A percentile compares a stretch with the other conserved stretches of the same genome.
phyloP scores from a whole-genome alignment of 1,140 invertebrate species.

The Patella vulgata region DNA sequence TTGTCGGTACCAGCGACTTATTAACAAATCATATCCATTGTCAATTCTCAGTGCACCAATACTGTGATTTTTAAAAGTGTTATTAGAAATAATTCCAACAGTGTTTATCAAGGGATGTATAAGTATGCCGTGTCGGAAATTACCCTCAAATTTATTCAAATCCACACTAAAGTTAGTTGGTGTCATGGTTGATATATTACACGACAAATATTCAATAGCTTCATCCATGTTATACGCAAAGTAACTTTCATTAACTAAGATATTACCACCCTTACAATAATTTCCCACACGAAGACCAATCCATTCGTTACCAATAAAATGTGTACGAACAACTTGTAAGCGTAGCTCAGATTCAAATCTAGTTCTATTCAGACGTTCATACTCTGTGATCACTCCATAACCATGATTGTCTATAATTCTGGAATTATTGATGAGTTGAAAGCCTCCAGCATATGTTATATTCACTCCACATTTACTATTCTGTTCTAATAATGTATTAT shows the following conservation, averaged over 20 bases:
- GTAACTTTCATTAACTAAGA: constrained; percentile 57
- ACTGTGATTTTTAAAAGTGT: constrained; percentile 83
- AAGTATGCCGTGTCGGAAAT: constrained; percentile 58
- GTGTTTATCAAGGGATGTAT: constrained; percentile 62
- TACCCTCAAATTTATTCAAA: constrained; percentile 58
- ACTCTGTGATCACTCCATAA: constrained; percentile 59
- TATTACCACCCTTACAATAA: constrained; percentile 54
- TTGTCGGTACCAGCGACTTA: constrained; percentile 63
- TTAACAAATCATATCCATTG: constrained; percentile 76
- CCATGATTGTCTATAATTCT: constrained; percentile 70
- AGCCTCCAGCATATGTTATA: constrained; percentile 90
- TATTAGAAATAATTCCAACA: constrained; percentile 69
- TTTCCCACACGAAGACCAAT: constrained; percentile 62
- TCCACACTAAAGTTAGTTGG: constrained; percentile 60
- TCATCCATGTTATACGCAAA: constrained; percentile 57
- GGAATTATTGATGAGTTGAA: constrained; percentile 85
- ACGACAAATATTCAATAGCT: constrained; percentile 62
- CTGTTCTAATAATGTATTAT: constrained; percentile 51
- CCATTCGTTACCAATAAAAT: constrained; percentile 56
- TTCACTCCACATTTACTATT: constrained; percentile 70
- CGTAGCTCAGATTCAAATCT: constrained; percentile 47
- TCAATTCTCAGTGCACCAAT: constrained; percentile 88
- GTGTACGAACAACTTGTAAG: constrained; percentile 50
- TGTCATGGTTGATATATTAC: constrained; percentile 47
- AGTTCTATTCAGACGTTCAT: constrained; percentile 50